These are phyloP conservation scores for Lutraria lutraria DNA, from an alignment of 2,888 invertebrate species.

Conservation along the genomic window DNA sequence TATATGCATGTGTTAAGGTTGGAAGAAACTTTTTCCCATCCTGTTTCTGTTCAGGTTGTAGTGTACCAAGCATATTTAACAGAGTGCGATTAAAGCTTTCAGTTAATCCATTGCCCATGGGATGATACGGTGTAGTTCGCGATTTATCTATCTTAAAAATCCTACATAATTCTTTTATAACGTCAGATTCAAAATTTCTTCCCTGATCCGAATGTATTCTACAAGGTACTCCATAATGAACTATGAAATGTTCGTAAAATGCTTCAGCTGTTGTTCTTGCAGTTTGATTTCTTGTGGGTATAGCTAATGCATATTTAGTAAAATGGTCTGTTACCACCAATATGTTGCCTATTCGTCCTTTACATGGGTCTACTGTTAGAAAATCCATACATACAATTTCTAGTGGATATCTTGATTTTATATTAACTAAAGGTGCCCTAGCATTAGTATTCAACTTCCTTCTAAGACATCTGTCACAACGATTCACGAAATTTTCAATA, in stretches of 20 bases:
- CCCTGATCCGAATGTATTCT: slow-evolving; percentile 43
- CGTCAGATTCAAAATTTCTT: neutral
- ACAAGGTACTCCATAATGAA: slow-evolving; percentile 42
- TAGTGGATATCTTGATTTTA: slow-evolving; percentile 17
- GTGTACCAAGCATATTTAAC: slow-evolving; percentile 53
- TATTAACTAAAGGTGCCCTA: slow-evolving; percentile 20
- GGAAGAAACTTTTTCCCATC: slow-evolving; percentile 48
- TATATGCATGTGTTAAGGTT: slow-evolving; percentile 52
- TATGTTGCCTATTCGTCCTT: slow-evolving; percentile 31
- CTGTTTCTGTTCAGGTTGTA: slow-evolving; percentile 37
- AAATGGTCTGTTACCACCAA: slow-evolving; percentile 50
- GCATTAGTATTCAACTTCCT: slow-evolving; percentile 23
- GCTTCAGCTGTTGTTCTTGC: slow-evolving; percentile 50
- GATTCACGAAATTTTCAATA: slow-evolving; percentile 4
- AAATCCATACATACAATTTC: slow-evolving; percentile 47
- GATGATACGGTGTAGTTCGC: slow-evolving; percentile 45
- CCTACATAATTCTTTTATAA: neutral
- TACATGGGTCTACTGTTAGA: slow-evolving; percentile 28
- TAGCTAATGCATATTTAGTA: slow-evolving; percentile 46
- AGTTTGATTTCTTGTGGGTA: slow-evolving; percentile 49
- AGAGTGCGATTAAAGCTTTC: slow-evolving; percentile 55
- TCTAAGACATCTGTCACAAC: slow-evolving; percentile 27
- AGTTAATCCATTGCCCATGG: slow-evolving; percentile 50
- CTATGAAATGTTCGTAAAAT: slow-evolving; percentile 35
- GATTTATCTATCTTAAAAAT: neutral